phyloP scores from a whole-genome alignment of 1,140 invertebrate species.

The Eurosta solidaginis region DNA sequence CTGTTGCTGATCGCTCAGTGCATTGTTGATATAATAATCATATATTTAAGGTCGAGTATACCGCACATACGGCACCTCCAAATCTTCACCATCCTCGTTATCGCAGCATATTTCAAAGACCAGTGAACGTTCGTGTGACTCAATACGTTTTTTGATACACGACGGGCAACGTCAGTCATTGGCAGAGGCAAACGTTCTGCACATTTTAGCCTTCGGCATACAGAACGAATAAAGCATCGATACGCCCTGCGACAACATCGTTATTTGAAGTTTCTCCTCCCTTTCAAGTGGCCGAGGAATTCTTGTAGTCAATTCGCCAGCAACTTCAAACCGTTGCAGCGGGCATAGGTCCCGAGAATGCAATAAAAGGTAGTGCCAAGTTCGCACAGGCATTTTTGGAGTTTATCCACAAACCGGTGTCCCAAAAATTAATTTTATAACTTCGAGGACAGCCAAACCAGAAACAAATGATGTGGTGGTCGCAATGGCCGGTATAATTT shows the following conservation, averaged over 20 bases:
- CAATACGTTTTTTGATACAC: slow-evolving; percentile 93
- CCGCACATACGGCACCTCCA: slow-evolving; percentile 97
- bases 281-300: slow-evolving; percentile 92
- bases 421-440: slow-evolving; percentile 84
- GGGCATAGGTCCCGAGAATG: slow-evolving; percentile 90
- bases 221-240: slow-evolving; percentile 99
- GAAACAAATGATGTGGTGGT: slow-evolving; percentile 97
- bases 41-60: slow-evolving; percentile 85
- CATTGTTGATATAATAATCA: no score
- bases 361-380: slow-evolving; percentile 93
- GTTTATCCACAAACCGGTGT: slow-evolving; percentile 72
- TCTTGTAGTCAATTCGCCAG: slow-evolving; percentile 90
- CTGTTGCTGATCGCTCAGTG: no score
- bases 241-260: slow-evolving; percentile 98
- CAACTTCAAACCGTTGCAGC: slow-evolving; percentile 93
- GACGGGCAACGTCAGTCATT: slow-evolving; percentile 91
- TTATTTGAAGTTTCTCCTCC: slow-evolving; percentile 89
- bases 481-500: slow-evolving; percentile 98
- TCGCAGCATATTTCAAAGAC: slow-evolving; percentile 97
- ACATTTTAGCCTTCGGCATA: slow-evolving; percentile 85
- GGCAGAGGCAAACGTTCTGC: slow-evolving; percentile 82
- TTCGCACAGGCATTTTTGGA: slow-evolving; percentile 98
- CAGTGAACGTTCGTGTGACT: slow-evolving; percentile 86
- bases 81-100: slow-evolving; percentile 90
- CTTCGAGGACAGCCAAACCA: slow-evolving; percentile 90